Evolutionary conservation across 2,113 vertebrate species (phyloP), one percentile per base, ranked within the genome.

Genomic region (Percina caprodes): DNA sequence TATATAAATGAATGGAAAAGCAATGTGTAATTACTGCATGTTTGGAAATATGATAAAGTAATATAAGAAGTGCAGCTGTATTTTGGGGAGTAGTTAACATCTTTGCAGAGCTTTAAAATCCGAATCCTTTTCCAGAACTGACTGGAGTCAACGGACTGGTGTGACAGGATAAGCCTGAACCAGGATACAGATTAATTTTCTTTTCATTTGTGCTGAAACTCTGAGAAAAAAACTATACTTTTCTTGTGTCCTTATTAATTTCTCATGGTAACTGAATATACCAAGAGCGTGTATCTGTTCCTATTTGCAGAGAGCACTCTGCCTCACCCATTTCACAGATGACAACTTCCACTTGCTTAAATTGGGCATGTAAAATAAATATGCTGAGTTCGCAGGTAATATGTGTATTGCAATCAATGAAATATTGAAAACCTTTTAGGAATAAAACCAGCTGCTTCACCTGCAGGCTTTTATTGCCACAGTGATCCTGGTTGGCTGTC

Each of bases 391-490:
- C 9, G 69, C 60, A 83, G 85, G 75, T 89, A 86, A 72, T 83
- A 59, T 85, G 72, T 79, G 83, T 26, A 60, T 79, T 62, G 58
- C 55, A 49, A 14, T 69, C 58, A 67, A 84, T 92, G 18, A 92
- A 93, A 87, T 88, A 93, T 92, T 88, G 12, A 93, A 88, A 80
- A 77, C 67, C 84, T 87, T 87, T 89, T 45, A 73, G 49, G 62
- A 75, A 72, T 76, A 78, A 88, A 86, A 70, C 70, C 0, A 5
- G 19, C 46, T 46, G 24, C 54, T 75, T 67, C 58, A 79, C 79
- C 78, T 67, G 65, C 77, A 66, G 39, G 84, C 86, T 90, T 89
- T 88, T 79, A 79, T 2, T n/a, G 77, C 69, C 63, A 66, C 60
- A 1, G 58, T 63, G 63, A 88, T 86, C 54, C 65, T 69, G 69